Percentiles rank a stretch among this genome's conserved stretches.
Evolutionary conservation across 2,888 invertebrate genomes (phyloP).

Genomic region (Habrosyne pyritoides): DNA sequence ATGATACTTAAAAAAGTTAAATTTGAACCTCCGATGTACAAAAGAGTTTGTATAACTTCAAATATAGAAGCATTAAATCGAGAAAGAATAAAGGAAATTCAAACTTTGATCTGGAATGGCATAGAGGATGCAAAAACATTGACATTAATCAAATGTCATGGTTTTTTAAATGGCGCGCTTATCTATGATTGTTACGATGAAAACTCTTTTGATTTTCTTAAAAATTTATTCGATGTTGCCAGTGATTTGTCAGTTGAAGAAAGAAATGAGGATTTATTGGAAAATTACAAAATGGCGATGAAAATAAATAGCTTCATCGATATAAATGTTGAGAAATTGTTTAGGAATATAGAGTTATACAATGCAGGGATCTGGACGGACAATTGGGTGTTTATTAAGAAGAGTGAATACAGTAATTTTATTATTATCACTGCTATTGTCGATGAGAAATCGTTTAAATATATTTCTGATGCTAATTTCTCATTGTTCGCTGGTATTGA

Average conservation of each 20-base stretch:
- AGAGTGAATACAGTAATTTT: slow-evolving; percentile 21
- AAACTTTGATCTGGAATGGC: slow-evolving; percentile 33
- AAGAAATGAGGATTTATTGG: slow-evolving; percentile 8
- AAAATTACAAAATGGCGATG: slow-evolving; percentile 35
- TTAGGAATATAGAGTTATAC: slow-evolving; percentile 46
- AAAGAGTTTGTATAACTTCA: slow-evolving; percentile 29
- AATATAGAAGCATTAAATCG: slow-evolving; percentile 21
- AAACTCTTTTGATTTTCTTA: slow-evolving; percentile 38
- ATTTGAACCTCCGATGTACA: slow-evolving; percentile 5
- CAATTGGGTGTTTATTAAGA: slow-evolving; percentile 43
- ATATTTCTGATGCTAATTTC: slow-evolving; percentile 42
- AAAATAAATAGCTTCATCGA: slow-evolving; percentile 40
- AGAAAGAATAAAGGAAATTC: slow-evolving; percentile 27
- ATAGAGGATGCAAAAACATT: slow-evolving; percentile 34
- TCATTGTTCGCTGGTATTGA: slow-evolving; percentile 55
- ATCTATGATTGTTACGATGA: slow-evolving; percentile 55
- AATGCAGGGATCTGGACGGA: slow-evolving; percentile 45
- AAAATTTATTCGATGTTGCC: slow-evolving; percentile 24
- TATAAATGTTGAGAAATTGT: slow-evolving; percentile 32
- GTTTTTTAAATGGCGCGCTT: slow-evolving; percentile 49
- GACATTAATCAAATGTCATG: slow-evolving; percentile 57
- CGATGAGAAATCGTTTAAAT: slow-evolving; percentile 45
- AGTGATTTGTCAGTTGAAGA: slow-evolving; percentile 25
- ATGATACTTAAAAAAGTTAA: background rate
- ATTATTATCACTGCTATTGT: slow-evolving; percentile 36